Conservation (phyloP, 2,888 invertebrate genomes). For the Yponomeuta malinellus region DNA sequence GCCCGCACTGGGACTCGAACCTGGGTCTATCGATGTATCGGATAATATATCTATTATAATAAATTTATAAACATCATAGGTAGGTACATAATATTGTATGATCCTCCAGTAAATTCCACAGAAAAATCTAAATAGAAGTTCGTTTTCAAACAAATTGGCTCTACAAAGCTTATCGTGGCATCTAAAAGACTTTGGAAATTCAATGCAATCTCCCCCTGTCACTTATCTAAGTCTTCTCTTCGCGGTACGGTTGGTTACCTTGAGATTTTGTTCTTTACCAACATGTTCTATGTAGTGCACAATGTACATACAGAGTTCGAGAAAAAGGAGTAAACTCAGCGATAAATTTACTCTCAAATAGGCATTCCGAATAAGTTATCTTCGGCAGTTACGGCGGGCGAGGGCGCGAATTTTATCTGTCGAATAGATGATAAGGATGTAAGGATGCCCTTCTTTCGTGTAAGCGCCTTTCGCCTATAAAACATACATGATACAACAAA, state of each 20-base stretch:
- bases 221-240: background rate
- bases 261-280: background rate
- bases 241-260: background rate
- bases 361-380: constrained; percentile 63
- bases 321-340: constrained; percentile 63
- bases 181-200: background rate
- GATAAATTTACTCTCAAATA: constrained; percentile 58
- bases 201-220: background rate
- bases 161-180: background rate
- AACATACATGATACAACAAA: constrained; percentile 24
- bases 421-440: constrained; percentile 34
- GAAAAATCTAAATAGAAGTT: background rate
- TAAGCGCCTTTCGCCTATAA: constrained; percentile 26
- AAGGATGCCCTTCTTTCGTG: constrained; percentile 23
- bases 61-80: no score
- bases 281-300: background rate
- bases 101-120: no score
- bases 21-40: no score
- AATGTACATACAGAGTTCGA: background rate
- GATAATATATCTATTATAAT: no score
- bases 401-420: constrained; percentile 51
- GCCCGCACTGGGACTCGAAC: no score
- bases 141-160: background rate
- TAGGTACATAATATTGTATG: no score
- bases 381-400: constrained; percentile 54